These are phyloP conservation scores for Poecilus cupreus DNA, from an alignment of 2,888 invertebrate species.

Conservation along the genomic window DNA sequence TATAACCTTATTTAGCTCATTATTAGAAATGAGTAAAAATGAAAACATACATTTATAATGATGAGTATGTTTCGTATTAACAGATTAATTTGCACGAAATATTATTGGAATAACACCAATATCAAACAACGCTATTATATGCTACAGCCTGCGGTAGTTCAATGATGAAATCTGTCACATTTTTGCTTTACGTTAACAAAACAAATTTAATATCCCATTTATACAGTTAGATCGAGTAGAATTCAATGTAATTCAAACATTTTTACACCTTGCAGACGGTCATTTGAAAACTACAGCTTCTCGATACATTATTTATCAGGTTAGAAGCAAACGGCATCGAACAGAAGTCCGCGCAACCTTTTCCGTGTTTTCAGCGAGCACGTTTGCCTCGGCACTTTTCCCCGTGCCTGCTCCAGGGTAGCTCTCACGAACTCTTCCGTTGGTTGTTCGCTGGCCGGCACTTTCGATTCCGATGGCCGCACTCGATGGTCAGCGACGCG, in stretches of 20 bases:
- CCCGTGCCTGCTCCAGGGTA: background rate
- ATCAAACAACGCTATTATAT: background rate
- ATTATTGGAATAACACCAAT: background rate
- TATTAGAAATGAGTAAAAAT: background rate
- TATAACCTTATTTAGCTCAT: too few relatives aligned
- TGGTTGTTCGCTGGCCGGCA: background rate
- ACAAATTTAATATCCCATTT: too few relatives aligned
- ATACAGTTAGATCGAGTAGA: background rate
- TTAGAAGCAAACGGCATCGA: slow-evolving; percentile 10
- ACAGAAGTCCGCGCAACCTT: slow-evolving; percentile 46
- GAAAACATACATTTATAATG: background rate
- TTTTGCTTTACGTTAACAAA: too few relatives aligned
- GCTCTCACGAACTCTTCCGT: background rate
- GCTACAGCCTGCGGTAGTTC: background rate
- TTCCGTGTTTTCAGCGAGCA: slow-evolving; percentile 37
- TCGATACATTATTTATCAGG: slow-evolving; percentile 47
- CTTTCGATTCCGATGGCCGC: slow-evolving; percentile 44
- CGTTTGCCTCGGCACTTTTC: background rate
- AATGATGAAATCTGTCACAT: background rate
- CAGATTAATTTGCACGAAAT: background rate
- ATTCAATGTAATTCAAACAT: slow-evolving; percentile 19
- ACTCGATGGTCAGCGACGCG: slow-evolving; percentile 41
- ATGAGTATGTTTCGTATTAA: background rate
- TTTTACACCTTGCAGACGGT: slow-evolving; percentile 21
- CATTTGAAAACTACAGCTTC: background rate